Conservation (phyloP, 2,113 vertebrate species). For the Centropus bengalensis region DNA sequence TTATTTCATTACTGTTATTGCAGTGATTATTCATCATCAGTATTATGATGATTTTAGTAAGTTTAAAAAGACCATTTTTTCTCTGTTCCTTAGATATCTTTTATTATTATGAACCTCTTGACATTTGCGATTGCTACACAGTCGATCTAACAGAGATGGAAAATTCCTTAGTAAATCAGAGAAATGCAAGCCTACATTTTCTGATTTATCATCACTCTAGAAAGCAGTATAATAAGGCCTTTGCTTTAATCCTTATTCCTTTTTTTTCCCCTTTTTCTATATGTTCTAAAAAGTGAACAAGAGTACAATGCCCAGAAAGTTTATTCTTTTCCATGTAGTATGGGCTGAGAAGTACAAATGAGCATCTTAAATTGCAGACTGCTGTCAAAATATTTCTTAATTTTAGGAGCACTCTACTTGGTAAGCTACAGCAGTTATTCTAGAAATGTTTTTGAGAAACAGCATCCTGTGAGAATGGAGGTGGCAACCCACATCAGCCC, state of each 20-base stretch:
- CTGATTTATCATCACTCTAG: neutral
- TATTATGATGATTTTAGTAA: neutral
- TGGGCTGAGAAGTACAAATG: neutral
- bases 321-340: neutral
- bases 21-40: slow-evolving; percentile 2
- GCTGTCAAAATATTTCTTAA: neutral
- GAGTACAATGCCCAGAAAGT: neutral
- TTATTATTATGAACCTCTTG: neutral
- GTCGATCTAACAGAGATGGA: neutral
- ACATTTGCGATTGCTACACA: neutral
- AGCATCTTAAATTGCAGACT: neutral
- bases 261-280: neutral
- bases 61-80: slow-evolving; percentile 18
- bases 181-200: neutral
- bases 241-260: neutral
- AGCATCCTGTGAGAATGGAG: neutral
- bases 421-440: neutral
- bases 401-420: fast-evolving
- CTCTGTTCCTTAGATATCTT: neutral
- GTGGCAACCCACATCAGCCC: neutral
- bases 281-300: neutral
- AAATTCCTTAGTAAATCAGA: neutral
- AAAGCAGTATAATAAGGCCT: neutral
- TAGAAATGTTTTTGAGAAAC: neutral
- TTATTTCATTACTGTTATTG: slow-evolving; percentile 7